Evolutionary conservation across 2,797 vertebrate genomes (phyloP), one percentile per base, ranked within the genome.

Genomic region (Galago senegalensis): DNA sequence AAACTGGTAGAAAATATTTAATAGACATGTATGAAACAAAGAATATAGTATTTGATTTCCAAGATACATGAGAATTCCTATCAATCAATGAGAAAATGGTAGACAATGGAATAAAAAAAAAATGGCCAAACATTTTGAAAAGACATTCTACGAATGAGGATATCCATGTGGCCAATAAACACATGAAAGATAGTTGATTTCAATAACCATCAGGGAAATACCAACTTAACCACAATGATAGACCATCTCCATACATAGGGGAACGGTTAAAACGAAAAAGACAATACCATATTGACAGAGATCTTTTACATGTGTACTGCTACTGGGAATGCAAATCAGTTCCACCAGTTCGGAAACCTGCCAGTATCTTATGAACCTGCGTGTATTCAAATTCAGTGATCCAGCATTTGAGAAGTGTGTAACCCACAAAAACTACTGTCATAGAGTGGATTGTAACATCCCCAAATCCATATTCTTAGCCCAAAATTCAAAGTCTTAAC

Each of bases 191-290:
- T 46, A 77, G 25, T 29, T 53, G 82, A 65, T 25, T 85, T 93
- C 56, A 91, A 34, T 77, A 65, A 73, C 73, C 17, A 65, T 81
- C 40, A 49, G 69, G 60, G 49, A 87, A 89, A 83, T 92, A 13
- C 10, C 83, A 83, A 58, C 83, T 80, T 69, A 83, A 40, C 31
- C 31, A 58, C 27, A 58, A 14, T 34, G 6, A 31, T 65, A 37
- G 34, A 20, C 11, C 37, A 92, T 17, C 82, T 65, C 37, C 16
- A 31, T 29, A n/a, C 2, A 12, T 13, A 61, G 43, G 46, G 49
- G 31, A 87, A 86, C 58, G 34, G 43, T 25, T 94, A 79, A 89
- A 46, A 69, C 61, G 25, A 92, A 73, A 84, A 84, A 75, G 16
- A n/a, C 2, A 34, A 53, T 29, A 40, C 9, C 27, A 17, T 34